Conservation (phyloP, 2,113 vertebrate genomes). For the Syrmaticus mikado region DNA sequence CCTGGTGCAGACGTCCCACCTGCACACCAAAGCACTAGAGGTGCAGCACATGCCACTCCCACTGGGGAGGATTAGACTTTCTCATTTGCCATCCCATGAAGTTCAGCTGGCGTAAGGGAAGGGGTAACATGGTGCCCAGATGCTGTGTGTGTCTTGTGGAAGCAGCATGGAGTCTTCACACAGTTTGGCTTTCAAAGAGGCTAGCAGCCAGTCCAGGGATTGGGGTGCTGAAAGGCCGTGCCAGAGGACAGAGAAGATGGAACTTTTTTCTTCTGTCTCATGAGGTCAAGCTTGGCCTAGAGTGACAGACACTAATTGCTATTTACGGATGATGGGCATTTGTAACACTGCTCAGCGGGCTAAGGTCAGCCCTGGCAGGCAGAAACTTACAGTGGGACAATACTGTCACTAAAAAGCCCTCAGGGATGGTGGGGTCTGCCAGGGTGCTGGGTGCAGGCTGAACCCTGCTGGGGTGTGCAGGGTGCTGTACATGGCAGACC, state of each 20-base stretch:
- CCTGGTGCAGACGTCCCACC: background rate
- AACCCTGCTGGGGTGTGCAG: background rate
- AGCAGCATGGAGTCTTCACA: background rate
- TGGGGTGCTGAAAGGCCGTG: background rate
- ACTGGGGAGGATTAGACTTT: background rate
- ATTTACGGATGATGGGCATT: background rate
- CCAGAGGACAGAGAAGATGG: background rate
- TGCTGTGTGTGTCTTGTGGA: background rate
- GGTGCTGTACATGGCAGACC: background rate
- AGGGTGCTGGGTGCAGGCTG: background rate
- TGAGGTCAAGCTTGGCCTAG: background rate
- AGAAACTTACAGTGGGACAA: background rate
- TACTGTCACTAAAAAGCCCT: background rate
- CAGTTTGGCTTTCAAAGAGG: background rate
- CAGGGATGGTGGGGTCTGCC: background rate
- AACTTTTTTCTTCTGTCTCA: background rate
- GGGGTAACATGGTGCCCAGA: accelerated
- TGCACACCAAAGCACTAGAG: background rate
- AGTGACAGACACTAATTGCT: background rate
- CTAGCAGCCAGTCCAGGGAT: background rate
- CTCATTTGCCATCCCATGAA: background rate
- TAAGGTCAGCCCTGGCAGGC: accelerated
- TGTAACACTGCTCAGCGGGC: background rate
- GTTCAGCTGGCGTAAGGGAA: background rate
- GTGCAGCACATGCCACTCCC: accelerated